phyloP scores from a whole-genome alignment of 2,113 vertebrate genomes.

The Sprattus sprattus region DNA sequence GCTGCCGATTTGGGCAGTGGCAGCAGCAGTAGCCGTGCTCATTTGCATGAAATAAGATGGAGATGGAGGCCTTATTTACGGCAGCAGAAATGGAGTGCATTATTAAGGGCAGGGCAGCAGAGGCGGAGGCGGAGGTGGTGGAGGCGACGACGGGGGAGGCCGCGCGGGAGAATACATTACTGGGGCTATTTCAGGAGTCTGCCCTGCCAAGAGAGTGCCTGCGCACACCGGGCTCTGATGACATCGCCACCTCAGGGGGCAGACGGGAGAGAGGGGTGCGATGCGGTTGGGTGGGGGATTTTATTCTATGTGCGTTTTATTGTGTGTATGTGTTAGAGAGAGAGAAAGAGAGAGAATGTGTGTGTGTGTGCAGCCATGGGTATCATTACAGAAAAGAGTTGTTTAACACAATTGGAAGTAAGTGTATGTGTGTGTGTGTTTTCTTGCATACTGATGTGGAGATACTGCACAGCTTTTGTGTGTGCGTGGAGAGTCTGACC shows the following conservation, averaged over 20 bases:
- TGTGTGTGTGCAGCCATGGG: constrained; percentile 28
- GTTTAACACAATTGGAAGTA: not conserved
- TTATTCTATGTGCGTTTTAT: not conserved
- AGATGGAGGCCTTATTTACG: constrained; percentile 77
- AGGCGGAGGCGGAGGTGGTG: constrained; percentile 43
- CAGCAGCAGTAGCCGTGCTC: constrained; percentile 58
- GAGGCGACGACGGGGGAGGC: constrained; percentile 55
- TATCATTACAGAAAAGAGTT: not conserved
- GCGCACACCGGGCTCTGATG: constrained; percentile 75
- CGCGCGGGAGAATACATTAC: constrained; percentile 72
- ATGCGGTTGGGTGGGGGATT: not conserved
- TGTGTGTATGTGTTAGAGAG: constrained; percentile 30
- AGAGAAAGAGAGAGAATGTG: constrained; percentile 31
- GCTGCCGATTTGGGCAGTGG: not conserved
- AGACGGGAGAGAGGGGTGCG: not conserved
- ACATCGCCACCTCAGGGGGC: constrained; percentile 52
- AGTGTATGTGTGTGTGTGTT: not conserved
- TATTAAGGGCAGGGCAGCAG: constrained; percentile 59
- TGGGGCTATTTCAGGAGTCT: constrained; percentile 74
- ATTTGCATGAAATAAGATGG: constrained; percentile 80
- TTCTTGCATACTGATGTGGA: not conserved
- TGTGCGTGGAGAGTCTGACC: not conserved
- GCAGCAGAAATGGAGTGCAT: constrained; percentile 76
- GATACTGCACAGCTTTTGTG: constrained; percentile 27
- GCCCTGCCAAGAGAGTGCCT: constrained; percentile 70